Evolutionary conservation across 1,140 invertebrate genomes (phyloP).

Genomic region (Triops longicaudatus): DNA sequence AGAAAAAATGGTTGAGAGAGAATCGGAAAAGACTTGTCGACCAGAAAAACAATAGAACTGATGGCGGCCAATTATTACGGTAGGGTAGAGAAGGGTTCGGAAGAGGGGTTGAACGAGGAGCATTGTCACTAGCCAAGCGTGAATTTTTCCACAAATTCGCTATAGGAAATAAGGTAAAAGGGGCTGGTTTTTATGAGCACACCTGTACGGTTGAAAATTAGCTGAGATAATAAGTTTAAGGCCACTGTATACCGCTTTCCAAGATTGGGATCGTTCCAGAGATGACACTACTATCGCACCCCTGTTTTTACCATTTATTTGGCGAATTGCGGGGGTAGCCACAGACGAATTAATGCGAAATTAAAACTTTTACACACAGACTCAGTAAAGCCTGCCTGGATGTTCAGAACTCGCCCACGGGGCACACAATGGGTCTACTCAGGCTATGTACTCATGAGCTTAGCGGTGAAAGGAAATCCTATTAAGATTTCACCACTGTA

Average conservation of each 20-base stretch:
- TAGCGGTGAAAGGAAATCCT: too few relatives aligned
- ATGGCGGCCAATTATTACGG: neutral
- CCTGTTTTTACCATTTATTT: too few relatives aligned
- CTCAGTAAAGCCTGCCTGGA: too few relatives aligned
- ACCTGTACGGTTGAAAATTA: neutral
- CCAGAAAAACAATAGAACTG: neutral
- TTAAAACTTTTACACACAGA: too few relatives aligned
- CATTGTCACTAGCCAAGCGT: constrained; percentile 3
- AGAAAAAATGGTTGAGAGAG: neutral
- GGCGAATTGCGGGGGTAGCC: too few relatives aligned
- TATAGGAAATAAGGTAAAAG: neutral
- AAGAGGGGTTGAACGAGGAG: neutral
- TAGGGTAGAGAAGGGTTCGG: neutral
- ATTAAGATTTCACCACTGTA: too few relatives aligned
- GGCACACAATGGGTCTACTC: too few relatives aligned
- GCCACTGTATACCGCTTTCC: neutral
- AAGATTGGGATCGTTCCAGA: too few relatives aligned
- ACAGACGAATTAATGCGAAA: too few relatives aligned
- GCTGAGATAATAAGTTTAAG: neutral
- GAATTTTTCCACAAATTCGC: neutral
- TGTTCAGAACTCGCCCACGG: too few relatives aligned
- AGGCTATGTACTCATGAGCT: too few relatives aligned
- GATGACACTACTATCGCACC: too few relatives aligned
- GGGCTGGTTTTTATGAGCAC: neutral
- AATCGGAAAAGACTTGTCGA: neutral